Evolutionary conservation across 2,888 invertebrate genomes (phyloP), one percentile per base, ranked within the genome.

Genomic region (Tachystola acroxantha): DNA sequence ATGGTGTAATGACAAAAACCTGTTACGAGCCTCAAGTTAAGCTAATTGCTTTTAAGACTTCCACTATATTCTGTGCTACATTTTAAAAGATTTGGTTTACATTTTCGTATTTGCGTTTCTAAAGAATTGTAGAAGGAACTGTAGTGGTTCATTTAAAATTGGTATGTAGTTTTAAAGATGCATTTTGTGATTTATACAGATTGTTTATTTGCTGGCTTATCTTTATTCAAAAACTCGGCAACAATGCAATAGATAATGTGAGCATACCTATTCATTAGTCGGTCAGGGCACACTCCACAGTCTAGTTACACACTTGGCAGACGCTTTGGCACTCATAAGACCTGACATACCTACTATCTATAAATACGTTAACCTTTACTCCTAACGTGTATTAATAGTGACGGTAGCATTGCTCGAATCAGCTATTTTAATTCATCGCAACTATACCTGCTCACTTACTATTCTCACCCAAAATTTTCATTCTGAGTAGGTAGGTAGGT

Each of bases 251-350:
- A 16, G 16, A 16, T 16, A 16, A 16, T 6, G 16, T 16, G 16
- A 16, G 6, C 6, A 4, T 6, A 16, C n/a, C n/a, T n/a, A 50
- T 41, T 52, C 53, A 48, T 50, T 34, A 24, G n/a, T 42, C 38
- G 24, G 36, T 33, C 38, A 33, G 29, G 37, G 33, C 34, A 34
- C 25, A 28, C 25, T n/a, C 19, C 25, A 7, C 40, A 40, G 46
- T 50, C 48, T 53, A 53, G 51, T 61, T 62, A 55, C 59, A 58
- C 54, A 57, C 56, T 71, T 69, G 69, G 67, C 70, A 69, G 52
- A 52, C 52, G 50, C 39, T 37, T 46, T 57, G 55, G 53, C 58
- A 50, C 57, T 50, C 48, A 53, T 45, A 51, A 39, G 31, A 45
- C 5, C 19, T 19, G 14, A 26, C 9, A 19, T 34, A 43, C 37